Percentiles rank a stretch among this genome's conserved stretches.
Conservation (phyloP, 1,140 invertebrate genomes). For the Drosophila bocki region DNA sequence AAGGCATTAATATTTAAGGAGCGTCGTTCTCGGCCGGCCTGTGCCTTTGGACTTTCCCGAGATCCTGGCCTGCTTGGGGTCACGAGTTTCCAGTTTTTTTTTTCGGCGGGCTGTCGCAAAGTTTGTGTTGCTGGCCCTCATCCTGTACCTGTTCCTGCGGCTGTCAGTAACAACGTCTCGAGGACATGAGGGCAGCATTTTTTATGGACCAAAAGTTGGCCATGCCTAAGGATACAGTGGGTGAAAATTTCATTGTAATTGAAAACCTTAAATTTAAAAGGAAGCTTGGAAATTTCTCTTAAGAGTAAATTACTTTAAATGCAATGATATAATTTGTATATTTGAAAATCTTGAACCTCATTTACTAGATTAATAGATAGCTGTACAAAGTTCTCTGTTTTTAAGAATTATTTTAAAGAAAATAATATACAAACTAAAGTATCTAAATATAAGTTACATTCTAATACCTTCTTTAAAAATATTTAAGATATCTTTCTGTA, state of each 20-base stretch:
- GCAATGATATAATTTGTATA: background rate
- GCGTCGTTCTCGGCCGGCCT: constrained; percentile 56
- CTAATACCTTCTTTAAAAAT: background rate
- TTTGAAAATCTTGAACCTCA: background rate
- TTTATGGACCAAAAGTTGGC: constrained; percentile 70
- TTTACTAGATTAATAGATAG: too few species aligned
- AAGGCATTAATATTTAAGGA: constrained; percentile 80
- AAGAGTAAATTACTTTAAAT: background rate
- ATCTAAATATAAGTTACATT: too few species aligned
- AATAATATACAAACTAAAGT: too few species aligned
- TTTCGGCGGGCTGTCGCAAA: constrained; percentile 59
- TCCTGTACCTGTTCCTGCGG: constrained; percentile 16
- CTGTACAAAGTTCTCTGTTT: too few species aligned
- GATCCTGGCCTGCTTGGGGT: constrained; percentile 36
- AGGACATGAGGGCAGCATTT: constrained; percentile 73
- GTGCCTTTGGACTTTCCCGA: constrained; percentile 18
- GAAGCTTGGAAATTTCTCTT: background rate
- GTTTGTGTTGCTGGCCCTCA: constrained; percentile 45
- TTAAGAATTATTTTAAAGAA: too few species aligned
- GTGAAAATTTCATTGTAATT: too few species aligned
- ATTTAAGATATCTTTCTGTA: background rate
- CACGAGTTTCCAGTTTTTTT: constrained; percentile 44
- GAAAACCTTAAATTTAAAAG: background rate
- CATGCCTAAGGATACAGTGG: constrained; percentile 67
- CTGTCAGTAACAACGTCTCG: constrained; percentile 78